Base-by-base conservation (phyloP, 2,888 invertebrate species). In the Thereva unica region DNA sequence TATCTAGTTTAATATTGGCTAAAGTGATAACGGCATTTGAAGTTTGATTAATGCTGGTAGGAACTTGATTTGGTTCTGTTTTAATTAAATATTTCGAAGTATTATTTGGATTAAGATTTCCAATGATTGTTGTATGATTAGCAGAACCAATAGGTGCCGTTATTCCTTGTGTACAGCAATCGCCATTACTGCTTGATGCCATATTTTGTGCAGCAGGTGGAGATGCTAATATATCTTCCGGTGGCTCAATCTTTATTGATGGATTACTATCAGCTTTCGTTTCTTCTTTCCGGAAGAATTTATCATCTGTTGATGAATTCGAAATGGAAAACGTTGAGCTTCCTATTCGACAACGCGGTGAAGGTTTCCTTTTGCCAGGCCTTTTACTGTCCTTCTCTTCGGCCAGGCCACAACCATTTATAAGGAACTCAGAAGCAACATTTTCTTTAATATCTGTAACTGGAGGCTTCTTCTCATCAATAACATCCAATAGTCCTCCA, bases 1-100 rank as follows among this genome's bases (percentile, higher is more conserved):
- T 77, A 10, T 78, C 78, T 55, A 78, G 69, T 67, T 78, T 78
- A 0, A 78, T 75, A 68, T 78, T 78, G 50, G 78, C 76, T 54
- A 78, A 69, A 7, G 78, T 78, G 42, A 78, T 77, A 40, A 78
- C 77, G 3, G 78, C 69, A 38, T 71, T 75, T 41, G 61, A 61
- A 12, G 57, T 75, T 69, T 78, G 75, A 23, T 73, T 77, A 40
- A 76, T 73, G 53, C 73, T 72, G 70, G 71, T 74, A 73, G 74
- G 73, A 73, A 74, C 73, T 73, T 73, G 74, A 66, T 71, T 71
- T 34, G 49, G 10, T 41, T 59, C 59, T 47, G 34, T 37, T 41
- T 59, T 59, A 8, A 59, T 59, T 7, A 59, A 4, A 47, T 47
- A 23, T 23, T 23, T 23, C 2, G 23, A 23, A 23, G 23, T 59